Conservation (phyloP, 2,113 vertebrate genomes). For the Saguinus imperator region DNA sequence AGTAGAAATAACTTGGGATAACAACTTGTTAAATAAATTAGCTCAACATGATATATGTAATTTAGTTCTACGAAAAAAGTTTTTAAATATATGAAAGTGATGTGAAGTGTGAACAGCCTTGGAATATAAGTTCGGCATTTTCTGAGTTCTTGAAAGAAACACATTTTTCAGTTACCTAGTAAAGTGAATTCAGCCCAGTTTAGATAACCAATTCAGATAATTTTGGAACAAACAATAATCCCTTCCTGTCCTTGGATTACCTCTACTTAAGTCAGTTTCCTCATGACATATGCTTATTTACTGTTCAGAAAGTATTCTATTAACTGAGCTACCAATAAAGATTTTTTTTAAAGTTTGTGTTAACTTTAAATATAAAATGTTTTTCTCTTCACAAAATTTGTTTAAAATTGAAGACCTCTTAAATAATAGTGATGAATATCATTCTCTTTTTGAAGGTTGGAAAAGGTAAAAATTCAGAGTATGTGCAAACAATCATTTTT, state of each 20-base stretch:
- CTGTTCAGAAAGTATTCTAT: neutral
- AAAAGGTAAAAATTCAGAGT: neutral
- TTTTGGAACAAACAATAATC: neutral
- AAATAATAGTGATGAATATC: neutral
- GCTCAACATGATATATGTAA: neutral
- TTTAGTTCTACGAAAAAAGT: neutral
- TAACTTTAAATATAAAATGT: neutral
- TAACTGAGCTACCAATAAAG: neutral
- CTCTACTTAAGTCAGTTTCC: neutral
- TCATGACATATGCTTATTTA: neutral
- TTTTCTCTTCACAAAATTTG: neutral
- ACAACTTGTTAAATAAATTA: neutral
- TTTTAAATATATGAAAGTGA: neutral
- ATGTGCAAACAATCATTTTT: neutral
- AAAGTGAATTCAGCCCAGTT: neutral
- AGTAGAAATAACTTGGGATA: neutral
- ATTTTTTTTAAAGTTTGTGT: neutral
- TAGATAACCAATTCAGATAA: neutral
- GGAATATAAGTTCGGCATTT: neutral
- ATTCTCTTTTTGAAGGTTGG: neutral
- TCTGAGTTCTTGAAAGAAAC: neutral
- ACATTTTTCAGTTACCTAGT: neutral
- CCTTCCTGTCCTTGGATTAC: neutral
- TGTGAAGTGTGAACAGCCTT: neutral
- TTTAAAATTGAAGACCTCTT: neutral